Evolutionary conservation across 2,888 invertebrate species (phyloP).

Genomic region (Diabrotica balteata): DNA sequence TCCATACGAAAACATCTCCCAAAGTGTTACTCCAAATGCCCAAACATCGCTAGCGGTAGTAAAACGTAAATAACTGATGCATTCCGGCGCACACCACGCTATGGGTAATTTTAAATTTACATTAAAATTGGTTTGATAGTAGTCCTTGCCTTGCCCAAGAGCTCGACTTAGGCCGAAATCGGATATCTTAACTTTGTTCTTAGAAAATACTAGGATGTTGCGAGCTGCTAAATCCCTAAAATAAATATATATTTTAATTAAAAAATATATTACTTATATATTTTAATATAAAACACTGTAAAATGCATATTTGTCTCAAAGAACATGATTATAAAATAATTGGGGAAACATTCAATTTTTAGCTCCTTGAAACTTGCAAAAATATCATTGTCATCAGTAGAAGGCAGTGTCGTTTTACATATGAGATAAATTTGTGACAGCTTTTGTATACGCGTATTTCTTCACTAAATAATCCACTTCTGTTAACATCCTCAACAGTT

Average conservation of each 20-base stretch:
- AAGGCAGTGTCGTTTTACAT: too few relatives aligned
- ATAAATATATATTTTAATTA: constrained; percentile 36
- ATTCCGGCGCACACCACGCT: constrained; percentile 99
- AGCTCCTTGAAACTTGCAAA: too few relatives aligned
- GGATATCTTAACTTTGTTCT: constrained; percentile 96
- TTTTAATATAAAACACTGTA: too few relatives aligned
- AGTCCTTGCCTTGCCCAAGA: constrained; percentile 96
- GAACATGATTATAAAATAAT: too few relatives aligned
- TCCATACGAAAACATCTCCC: constrained; percentile 99
- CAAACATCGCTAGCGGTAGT: constrained; percentile 97
- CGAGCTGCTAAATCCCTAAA: constrained; percentile 93
- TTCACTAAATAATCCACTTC: too few relatives aligned
- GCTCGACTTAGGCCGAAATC: constrained; percentile 97
- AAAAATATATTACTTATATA: too few relatives aligned
- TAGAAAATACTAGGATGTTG: constrained; percentile 96
- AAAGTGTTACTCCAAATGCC: constrained; percentile 94
- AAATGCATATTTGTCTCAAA: too few relatives aligned
- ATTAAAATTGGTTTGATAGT: constrained; percentile 98
- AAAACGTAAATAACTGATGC: constrained; percentile 93
- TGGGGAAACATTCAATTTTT: too few relatives aligned
- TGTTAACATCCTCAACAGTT: too few relatives aligned
- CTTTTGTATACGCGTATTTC: too few relatives aligned
- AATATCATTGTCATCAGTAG: too few relatives aligned
- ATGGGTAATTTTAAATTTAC: constrained; percentile 96
- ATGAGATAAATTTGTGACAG: too few relatives aligned